Evolutionary conservation across 2,888 invertebrate genomes (phyloP), one percentile per base, ranked within the genome.

Genomic region (Erynnis tages): DNA sequence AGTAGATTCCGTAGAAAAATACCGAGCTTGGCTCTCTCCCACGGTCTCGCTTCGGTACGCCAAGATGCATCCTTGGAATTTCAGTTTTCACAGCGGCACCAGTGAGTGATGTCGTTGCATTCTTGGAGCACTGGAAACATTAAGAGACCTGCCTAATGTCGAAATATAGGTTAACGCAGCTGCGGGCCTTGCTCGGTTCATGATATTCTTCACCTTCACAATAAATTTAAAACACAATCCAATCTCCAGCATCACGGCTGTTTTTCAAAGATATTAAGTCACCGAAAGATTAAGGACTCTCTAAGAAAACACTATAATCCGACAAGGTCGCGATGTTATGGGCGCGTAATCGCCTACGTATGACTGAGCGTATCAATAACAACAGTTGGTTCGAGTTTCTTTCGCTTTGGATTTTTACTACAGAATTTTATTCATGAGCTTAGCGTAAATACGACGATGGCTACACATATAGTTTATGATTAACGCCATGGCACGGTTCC

Each of bases 121-220:
- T n/a, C n/a, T n/a, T n/a, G n/a, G n/a, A n/a, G n/a, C n/a, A n/a
- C n/a, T n/a, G n/a, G n/a, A n/a, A n/a, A n/a, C n/a, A n/a, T n/a
- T n/a, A n/a, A n/a, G n/a, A n/a, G n/a, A n/a, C n/a, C n/a, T n/a
- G n/a, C n/a, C 40, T 32, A 56, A 45, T 49, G 46, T 45, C 54
- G 30, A 59, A 62, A 75, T 73, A 54, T 78, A 67, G 73, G 73
- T 76, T 76, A 76, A 66, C 64, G 65, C 60, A 62, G 56, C 60
- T 25, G 56, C 46, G 57, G 67, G 68, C 76, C 74, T 77, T 76
- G 73, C 62, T 58, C 41, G 38, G 50, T 57, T 62, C 59, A 69
- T 13, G 30, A 59, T 65, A 65, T 66, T 69, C 65, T 69, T 82
- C 69, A 79, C 83, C 82, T 86, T 83, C 81, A 72, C 55, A n/a